phyloP scores from a whole-genome alignment of 2,888 invertebrate species.

The Flexamia atlantica region DNA sequence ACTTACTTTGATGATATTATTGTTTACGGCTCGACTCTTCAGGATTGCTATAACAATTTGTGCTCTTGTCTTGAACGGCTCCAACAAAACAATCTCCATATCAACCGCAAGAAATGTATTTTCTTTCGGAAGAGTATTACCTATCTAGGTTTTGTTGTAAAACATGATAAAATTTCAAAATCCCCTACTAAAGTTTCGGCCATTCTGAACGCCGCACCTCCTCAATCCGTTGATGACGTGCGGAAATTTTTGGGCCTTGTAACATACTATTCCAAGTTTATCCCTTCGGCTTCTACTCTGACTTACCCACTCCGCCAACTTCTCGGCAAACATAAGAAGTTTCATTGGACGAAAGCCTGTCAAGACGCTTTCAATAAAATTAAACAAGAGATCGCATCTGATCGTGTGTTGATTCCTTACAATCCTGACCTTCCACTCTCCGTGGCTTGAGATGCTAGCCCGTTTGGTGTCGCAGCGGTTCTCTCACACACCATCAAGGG shows the following conservation, averaged over 20 bases:
- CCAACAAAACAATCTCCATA: not conserved
- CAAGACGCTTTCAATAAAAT: not conserved
- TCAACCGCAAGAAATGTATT: slow-evolving; percentile 23
- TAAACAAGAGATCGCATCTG: slow-evolving; percentile 11
- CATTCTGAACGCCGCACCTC: not conserved
- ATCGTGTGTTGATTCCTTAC: slow-evolving; percentile 67
- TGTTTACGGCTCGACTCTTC: not conserved
- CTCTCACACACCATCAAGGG: slow-evolving; percentile 64
- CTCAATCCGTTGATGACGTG: not conserved
- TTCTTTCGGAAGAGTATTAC: not conserved
- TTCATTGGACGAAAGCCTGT: slow-evolving; percentile 20
- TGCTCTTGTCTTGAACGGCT: not conserved
- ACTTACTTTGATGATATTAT: slow-evolving; percentile 31
- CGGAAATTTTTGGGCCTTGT: slow-evolving; percentile 7
- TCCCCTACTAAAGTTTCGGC: not conserved
- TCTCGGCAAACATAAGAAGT: not conserved
- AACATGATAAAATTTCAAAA: slow-evolving; percentile 20
- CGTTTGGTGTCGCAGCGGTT: slow-evolving; percentile 63
- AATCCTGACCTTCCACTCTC: slow-evolving; percentile 67
- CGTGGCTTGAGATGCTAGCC: slow-evolving; percentile 66
- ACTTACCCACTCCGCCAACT: slow-evolving; percentile 37
- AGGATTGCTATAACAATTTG: slow-evolving; percentile 5
- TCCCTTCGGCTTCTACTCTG: slow-evolving; percentile 21
- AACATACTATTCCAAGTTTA: slow-evolving; percentile 44
- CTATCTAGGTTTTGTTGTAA: slow-evolving; percentile 11